Conservation (phyloP, 37 sponge, comb jelly and placozoan genomes). For the Dysidea cf. avara region DNA sequence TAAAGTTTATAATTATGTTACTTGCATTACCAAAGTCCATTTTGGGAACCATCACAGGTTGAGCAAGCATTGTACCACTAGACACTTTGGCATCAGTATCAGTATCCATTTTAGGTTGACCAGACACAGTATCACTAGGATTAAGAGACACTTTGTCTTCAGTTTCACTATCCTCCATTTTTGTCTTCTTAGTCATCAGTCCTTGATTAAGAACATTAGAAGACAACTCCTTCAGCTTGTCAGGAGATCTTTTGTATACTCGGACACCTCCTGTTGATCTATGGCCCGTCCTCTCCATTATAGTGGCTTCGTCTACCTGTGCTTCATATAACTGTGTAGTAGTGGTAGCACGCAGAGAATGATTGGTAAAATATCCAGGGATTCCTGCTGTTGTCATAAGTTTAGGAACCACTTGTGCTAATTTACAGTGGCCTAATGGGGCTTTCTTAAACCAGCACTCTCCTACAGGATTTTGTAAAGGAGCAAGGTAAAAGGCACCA, state of each 20-base stretch:
- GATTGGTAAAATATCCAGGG: constrained; percentile 12
- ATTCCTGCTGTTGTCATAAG: constrained; percentile 3
- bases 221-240: constrained; percentile 3
- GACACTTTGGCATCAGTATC: too few relatives aligned
- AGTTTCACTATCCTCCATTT: too few relatives aligned
- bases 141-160: too few relatives aligned
- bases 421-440: constrained; percentile 18
- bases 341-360: background rate
- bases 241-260: constrained; percentile 14
- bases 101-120: too few relatives aligned
- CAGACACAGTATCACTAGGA: too few relatives aligned
- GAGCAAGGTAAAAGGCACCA: constrained; percentile 14
- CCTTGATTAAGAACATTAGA: background rate
- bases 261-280: constrained; percentile 2
- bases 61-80: too few relatives aligned
- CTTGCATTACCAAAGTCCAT: too few relatives aligned
- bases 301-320: constrained; percentile 5
- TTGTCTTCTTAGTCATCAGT: too few relatives aligned
- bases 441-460: background rate
- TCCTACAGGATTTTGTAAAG: background rate
- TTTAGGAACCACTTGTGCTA: background rate
- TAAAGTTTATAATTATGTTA: too few relatives aligned
- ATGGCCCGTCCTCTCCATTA: constrained; percentile 23
- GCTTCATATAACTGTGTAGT: background rate
- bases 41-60: too few relatives aligned